These are phyloP conservation scores for Sipha flava DNA, from an alignment of 1,140 invertebrate species.

Conservation along the genomic window DNA sequence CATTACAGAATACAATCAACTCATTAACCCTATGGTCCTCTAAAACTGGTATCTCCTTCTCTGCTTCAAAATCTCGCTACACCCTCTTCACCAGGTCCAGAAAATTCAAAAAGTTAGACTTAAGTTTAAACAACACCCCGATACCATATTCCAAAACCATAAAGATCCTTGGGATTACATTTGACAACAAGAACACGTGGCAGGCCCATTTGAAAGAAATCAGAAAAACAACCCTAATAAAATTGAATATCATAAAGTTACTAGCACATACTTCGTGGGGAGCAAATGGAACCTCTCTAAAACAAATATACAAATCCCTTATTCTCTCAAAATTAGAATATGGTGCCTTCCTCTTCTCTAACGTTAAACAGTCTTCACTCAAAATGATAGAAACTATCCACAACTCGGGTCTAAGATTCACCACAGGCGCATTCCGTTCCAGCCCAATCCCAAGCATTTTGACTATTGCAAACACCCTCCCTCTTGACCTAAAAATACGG, in stretches of 20 bases:
- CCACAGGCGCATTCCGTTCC: not conserved
- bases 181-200: not conserved
- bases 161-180: slow-evolving; percentile 26
- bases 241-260: not conserved
- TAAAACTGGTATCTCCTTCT: not conserved
- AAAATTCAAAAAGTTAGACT: not conserved
- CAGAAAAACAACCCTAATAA: not conserved
- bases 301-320: not conserved
- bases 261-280: not conserved
- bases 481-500: not conserved
- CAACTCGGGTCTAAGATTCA: not conserved
- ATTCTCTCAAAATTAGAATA: not conserved
- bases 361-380: not conserved
- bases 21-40: slow-evolving; percentile 3
- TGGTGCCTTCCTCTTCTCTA: not conserved
- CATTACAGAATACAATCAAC: not conserved
- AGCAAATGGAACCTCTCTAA: not conserved
- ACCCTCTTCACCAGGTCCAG: not conserved
- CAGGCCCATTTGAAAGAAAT: not conserved
- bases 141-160: not conserved
- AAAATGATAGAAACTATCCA: not conserved
- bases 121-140: not conserved
- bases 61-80: not conserved
- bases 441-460: not conserved
- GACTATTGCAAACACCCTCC: not conserved